Conservation (phyloP, 2,797 vertebrate species). For the Acipenser oxyrinchus region DNA sequence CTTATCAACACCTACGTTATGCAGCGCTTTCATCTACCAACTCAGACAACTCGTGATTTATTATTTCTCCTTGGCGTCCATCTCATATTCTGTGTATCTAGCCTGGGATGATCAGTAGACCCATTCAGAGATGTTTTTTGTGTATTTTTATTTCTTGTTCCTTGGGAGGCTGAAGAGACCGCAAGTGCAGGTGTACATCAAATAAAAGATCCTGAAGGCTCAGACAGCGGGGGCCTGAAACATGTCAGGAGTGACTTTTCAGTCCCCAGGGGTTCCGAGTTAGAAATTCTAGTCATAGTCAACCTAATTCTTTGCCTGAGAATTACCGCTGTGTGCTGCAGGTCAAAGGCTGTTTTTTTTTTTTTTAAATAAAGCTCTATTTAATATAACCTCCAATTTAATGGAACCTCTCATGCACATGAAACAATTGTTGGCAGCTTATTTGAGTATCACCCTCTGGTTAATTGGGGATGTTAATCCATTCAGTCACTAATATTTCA, state of each 20-base stretch:
- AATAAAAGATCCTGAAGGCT: conserved; percentile 58
- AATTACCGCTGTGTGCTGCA: no score
- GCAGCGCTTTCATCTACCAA: conserved; percentile 26
- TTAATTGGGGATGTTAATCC: no score
- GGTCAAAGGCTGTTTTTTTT: no score
- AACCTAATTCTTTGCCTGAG: no score
- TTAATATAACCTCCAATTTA: no score
- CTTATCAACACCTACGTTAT: neutral
- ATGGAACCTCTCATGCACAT: no score
- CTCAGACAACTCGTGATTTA: conserved; percentile 33
- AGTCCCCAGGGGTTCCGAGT: conserved; percentile 38
- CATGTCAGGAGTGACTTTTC: conserved; percentile 25
- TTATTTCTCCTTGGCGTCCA: conserved; percentile 33
- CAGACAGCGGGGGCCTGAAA: conserved; percentile 34
- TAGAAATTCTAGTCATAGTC: conserved; percentile 42
- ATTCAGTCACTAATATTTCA: no score
- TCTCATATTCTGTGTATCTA: neutral
- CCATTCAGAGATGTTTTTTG: neutral
- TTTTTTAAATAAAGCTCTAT: no score
- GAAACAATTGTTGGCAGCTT: no score
- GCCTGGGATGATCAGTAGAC: neutral
- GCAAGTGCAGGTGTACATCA: conserved; percentile 33
- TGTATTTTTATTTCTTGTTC: conserved; percentile 1
- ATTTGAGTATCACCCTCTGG: no score
- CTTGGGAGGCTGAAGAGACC: neutral